These are phyloP conservation scores for Scomberomorus guttatus DNA, from an alignment of 2,797 vertebrate species.

Conservation along the genomic window DNA sequence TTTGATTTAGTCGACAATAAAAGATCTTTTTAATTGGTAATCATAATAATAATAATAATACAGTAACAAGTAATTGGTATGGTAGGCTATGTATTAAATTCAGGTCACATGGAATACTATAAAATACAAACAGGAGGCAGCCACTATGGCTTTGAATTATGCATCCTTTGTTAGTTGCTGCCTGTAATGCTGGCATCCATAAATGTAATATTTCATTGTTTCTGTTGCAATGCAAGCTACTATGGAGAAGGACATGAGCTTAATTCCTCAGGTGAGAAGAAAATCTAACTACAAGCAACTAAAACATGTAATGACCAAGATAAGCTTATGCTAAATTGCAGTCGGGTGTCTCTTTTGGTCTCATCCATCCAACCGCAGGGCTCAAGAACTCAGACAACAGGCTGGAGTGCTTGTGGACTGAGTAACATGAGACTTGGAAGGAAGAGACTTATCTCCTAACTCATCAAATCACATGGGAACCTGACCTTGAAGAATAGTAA, in stretches of 20 bases:
- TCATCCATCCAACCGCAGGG: constrained; percentile 7
- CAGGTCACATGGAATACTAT: not conserved
- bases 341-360: not conserved
- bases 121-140: constrained; percentile 1
- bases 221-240: not conserved
- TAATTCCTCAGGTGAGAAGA: not conserved
- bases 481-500: constrained; percentile 34
- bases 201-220: not conserved
- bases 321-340: constrained; percentile 35
- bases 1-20: not conserved
- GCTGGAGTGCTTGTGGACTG: constrained; percentile 4
- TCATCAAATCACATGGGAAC: constrained; percentile 54
- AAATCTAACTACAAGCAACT: not conserved
- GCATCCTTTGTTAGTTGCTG: not conserved
- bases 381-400: constrained; percentile 38
- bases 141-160: not conserved
- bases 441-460: constrained; percentile 49
- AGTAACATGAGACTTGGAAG: constrained; percentile 64
- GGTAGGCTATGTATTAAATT: not conserved
- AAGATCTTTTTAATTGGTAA: not conserved
- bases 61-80: no score
- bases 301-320: not conserved
- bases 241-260: not conserved
- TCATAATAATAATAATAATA: no score
- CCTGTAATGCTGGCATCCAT: not conserved